Base-by-base conservation (phyloP, 2,113 vertebrate genomes). In the Peucedramus taeniatus region DNA sequence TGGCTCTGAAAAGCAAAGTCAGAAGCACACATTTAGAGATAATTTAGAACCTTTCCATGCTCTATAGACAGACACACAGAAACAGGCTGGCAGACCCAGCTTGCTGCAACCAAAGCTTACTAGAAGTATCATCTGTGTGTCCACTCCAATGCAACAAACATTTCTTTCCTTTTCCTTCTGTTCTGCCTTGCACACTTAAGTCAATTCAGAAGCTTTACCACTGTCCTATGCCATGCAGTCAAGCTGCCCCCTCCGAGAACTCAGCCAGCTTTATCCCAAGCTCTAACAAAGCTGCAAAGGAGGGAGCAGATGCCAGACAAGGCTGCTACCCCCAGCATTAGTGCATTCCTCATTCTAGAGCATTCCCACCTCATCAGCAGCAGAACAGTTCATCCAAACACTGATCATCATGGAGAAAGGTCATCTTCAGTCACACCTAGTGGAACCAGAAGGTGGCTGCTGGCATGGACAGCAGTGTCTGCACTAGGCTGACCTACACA, bases 1-100 rank as follows among this genome's bases (percentile, higher is more conserved):
- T 97, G 98, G 85, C 80, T 97, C 98, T 99, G 70, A 50, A 86
- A 91, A 89, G 39, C 60, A 87, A 79, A 76, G 56, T 28, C 60
- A 90, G 39, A 89, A 72, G 15, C 1, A 3, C 7, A 8, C 5
- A 47, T 27, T 89, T 31, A 74, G 11, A 60, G 90, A 21, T 1
- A 14, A 49, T 31, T 61, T 11, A 59, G 72, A 74, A 33, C 3
- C 6, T 54, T 66, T 70, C 45, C 18, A 33, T 2, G 27, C 30
- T 47, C 63, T 26, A 13, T 1, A 72, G 16, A 60, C 17, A 75
- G 13, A 39, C 22, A 72, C 10, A 39, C 2, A 68, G 24, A 61
- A 65, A 60, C 11, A 69, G 37, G 21, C 49, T 63, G 63, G 45
- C 72, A 87, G n/a, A 40, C 14, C 22, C 81, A 88, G 22, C 26